Conservation (phyloP, 2,888 invertebrate species). For the Zele albiditarsus region DNA sequence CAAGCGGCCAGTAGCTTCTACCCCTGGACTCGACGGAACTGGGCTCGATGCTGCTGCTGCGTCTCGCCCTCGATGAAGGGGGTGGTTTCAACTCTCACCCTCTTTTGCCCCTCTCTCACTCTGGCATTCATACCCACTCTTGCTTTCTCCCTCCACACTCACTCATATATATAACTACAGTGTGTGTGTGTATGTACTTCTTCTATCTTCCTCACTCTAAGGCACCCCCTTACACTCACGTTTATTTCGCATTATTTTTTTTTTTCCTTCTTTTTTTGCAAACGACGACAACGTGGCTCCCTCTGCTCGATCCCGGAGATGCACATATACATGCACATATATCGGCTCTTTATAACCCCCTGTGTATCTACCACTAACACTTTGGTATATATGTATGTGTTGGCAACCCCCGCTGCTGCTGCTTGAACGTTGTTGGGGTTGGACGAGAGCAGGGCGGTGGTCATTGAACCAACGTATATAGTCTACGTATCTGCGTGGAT, state of each 20-base stretch:
- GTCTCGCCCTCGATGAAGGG: conserved; percentile 47
- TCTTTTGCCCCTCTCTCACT: conserved; percentile 66
- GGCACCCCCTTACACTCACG: conserved; percentile 53
- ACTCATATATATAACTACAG: background rate
- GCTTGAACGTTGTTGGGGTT: conserved; percentile 61
- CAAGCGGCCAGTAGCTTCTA: conserved; percentile 77
- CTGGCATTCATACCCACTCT: conserved; percentile 37
- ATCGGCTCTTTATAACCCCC: conserved; percentile 27
- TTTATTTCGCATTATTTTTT: background rate
- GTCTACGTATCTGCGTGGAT: conserved; percentile 66
- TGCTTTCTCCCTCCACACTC: background rate
- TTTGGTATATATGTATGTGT: background rate
- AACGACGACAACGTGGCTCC: conserved; percentile 29
- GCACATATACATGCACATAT: conserved; percentile 24
- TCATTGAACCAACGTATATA: conserved; percentile 70
- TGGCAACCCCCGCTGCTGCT: conserved; percentile 63
- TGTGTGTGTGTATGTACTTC: background rate
- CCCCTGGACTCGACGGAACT: conserved; percentile 75
- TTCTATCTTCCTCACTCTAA: conserved; percentile 53
- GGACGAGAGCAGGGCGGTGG: conserved; percentile 72
- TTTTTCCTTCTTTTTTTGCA: conserved; percentile 22
- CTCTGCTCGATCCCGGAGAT: conserved; percentile 41
- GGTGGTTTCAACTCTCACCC: conserved; percentile 56
- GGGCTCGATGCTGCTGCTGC: conserved; percentile 53
- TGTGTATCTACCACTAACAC: background rate